Evolutionary conservation across 1,140 invertebrate species (phyloP).

Genomic region (Asobara japonica): DNA sequence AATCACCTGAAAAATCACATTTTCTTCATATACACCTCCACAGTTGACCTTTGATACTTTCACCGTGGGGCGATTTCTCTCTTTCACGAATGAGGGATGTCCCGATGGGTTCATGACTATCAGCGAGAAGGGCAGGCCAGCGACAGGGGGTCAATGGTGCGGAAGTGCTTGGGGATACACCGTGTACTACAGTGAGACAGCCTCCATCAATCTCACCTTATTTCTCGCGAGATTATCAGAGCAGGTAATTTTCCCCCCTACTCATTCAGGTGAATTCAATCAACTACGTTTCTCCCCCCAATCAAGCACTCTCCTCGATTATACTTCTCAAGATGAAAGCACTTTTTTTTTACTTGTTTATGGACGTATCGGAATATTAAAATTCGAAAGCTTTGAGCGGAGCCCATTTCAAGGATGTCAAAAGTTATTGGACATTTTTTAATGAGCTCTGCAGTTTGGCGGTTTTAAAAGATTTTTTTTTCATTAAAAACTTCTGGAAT

Average conservation of each 20-base stretch:
- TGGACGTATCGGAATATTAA: too few species aligned
- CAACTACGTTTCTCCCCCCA: too few species aligned
- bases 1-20: too few species aligned
- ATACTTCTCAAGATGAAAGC: too few species aligned
- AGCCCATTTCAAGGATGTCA: too few species aligned
- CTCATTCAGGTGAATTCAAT: neutral
- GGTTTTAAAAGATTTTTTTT: too few species aligned
- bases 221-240: conserved; percentile 76
- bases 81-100: conserved; percentile 80
- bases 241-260: conserved; percentile 67
- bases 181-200: conserved; percentile 85
- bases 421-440: too few species aligned
- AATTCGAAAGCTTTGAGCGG: too few species aligned
- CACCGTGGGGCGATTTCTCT: conserved; percentile 78
- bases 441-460: too few species aligned
- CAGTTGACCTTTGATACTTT: conserved; percentile 82
- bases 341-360: too few species aligned
- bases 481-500: too few species aligned
- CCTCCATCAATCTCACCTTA: conserved; percentile 80
- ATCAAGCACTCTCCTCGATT: neutral
- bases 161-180: conserved; percentile 86
- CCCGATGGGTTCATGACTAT: conserved; percentile 85
- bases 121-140: conserved; percentile 75
- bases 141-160: conserved; percentile 84
- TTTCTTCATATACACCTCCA: too few species aligned